Percentiles rank a stretch among this genome's conserved stretches.
phyloP scores from a whole-genome alignment of 2,113 vertebrate genomes.

The Neotragus moschatus region DNA sequence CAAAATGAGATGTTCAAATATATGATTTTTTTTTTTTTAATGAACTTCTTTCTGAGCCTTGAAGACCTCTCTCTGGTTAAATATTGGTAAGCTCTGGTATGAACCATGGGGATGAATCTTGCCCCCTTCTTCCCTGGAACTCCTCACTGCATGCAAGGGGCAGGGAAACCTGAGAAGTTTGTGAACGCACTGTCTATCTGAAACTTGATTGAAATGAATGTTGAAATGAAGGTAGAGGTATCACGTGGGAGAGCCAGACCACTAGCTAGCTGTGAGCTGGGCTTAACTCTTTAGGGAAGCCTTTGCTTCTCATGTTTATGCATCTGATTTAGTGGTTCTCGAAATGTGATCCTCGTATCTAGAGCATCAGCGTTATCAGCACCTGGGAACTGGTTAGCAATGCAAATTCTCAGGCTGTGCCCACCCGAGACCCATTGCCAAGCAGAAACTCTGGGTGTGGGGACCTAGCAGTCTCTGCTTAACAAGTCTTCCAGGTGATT shows the following conservation, averaged over 20 bases:
- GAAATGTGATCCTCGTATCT: accelerated
- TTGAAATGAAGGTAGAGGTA: not conserved
- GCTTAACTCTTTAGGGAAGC: not conserved
- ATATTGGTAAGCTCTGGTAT: not conserved
- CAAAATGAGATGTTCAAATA: not conserved
- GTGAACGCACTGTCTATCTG: not conserved
- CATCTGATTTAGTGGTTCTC: not conserved
- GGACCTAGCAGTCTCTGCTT: not conserved
- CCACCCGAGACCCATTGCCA: not conserved
- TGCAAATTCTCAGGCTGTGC: not conserved
- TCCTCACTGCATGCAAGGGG: not conserved
- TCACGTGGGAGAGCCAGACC: not conserved
- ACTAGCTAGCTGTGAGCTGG: not conserved
- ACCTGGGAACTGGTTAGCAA: not conserved
- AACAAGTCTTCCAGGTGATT: not conserved
- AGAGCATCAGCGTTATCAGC: not conserved
- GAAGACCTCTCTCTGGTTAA: not conserved
- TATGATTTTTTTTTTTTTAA: not conserved
- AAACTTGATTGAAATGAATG: not conserved
- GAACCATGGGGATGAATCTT: not conserved
- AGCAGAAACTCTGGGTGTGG: too few species aligned
- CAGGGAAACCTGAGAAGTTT: not conserved
- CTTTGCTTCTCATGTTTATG: not conserved
- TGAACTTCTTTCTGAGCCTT: not conserved
- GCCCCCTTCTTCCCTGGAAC: not conserved